Evolutionary conservation across 2,113 vertebrate genomes (phyloP).

Genomic region (Platysternon megacephalum): DNA sequence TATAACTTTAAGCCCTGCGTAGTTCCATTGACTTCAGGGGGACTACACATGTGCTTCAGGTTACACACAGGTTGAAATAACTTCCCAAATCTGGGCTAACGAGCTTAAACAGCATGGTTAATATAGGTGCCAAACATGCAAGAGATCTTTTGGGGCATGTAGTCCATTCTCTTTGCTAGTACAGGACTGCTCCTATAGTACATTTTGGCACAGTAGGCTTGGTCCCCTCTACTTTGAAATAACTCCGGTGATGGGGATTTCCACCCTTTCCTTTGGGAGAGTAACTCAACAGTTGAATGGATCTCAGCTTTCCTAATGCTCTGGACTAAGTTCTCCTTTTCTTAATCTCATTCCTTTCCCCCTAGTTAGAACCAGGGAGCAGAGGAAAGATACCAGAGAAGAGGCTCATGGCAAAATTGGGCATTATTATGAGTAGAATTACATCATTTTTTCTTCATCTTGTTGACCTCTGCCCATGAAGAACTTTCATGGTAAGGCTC

Average conservation of each 20-base stretch:
- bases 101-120: neutral
- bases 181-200: rapidly evolving
- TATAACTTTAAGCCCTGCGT: neutral
- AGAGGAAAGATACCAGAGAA: neutral
- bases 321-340: neutral
- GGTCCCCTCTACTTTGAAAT: neutral
- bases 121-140: neutral
- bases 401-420: neutral
- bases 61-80: neutral
- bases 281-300: neutral
- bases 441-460: rapidly evolving
- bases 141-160: rapidly evolving
- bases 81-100: neutral
- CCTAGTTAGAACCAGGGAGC: neutral
- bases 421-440: neutral
- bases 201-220: neutral
- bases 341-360: neutral
- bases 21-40: rapidly evolving
- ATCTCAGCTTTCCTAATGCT: neutral
- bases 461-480: neutral
- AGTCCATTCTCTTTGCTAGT: neutral
- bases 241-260: neutral
- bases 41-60: neutral
- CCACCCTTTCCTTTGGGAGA: neutral
- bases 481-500: neutral